Evolutionary conservation across 1,140 invertebrate species (phyloP), one percentile per base, ranked within the genome.

Genomic region (Macrosteles quadrilineatus): DNA sequence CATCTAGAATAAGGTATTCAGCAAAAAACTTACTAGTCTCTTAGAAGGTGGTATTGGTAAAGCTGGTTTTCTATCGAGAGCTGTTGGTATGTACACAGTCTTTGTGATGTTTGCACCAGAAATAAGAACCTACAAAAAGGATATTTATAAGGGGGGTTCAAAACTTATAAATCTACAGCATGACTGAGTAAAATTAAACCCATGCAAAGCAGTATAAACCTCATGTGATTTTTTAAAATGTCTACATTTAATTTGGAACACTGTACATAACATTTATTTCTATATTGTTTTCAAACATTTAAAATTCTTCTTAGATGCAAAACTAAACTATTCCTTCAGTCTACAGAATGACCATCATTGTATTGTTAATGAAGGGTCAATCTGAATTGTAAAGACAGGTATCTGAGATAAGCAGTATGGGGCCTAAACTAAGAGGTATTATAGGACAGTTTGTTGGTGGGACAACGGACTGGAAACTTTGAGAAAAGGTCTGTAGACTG

Each of bases 51-150:
- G n/a, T n/a, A n/a, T n/a, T n/a, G n/a, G n/a, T n/a, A n/a, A n/a
- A n/a, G n/a, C n/a, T 36, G 62, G 29, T 36, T 36, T 32, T 27
- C 86, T 86, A 75, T 88, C 87, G 19, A 72, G 14, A 31, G 71
- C 66, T 12, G 65, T 67, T 6, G 73, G 68, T 14, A 72, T 71
- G 66, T 72, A 74, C n/a, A 74, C 31, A 21, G 73, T 74, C 32
- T 68, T 68, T 21, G 67, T 68, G 3, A 68, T 36, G 31, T 68
- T 68, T 23, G 45, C 19, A 19, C 67, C 67, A 57, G 67, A 30
- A 30, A 57, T 32, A 2, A 68, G 3, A 21, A 68, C 67, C 67
- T 68, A 57, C 1, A 68, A 68, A 57, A 45, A 65, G n/a, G 11
- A 40, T 67, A 69, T 21, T 19, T 14, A 53, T 4, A 53, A 6